Evolutionary conservation across 2,113 vertebrate species (phyloP).

Genomic region (Mus pahari): DNA sequence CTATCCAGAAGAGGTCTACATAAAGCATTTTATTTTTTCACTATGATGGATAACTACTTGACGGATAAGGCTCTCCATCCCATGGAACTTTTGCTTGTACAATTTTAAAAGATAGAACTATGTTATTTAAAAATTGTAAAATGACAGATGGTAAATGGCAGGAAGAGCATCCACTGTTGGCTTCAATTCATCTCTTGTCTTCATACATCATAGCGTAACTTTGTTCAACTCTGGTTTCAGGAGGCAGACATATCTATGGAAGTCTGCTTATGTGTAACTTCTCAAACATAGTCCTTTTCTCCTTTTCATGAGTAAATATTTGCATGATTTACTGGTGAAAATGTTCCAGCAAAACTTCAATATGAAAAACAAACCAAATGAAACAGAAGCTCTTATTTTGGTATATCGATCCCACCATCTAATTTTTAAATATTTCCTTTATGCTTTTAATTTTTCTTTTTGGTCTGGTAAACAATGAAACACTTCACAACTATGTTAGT

Average conservation of each 20-base stretch:
- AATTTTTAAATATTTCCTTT: neutral
- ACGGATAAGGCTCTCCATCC: accelerated
- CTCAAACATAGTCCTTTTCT: neutral
- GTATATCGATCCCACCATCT: neutral
- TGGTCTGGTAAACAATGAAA: neutral
- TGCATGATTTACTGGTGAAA: neutral
- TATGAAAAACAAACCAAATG: neutral
- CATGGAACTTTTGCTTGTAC: neutral
- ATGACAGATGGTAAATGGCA: neutral
- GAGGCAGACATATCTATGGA: neutral
- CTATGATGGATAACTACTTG: neutral
- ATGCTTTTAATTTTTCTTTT: neutral
- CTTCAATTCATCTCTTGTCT: neutral
- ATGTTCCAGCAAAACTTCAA: neutral
- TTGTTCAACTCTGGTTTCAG: neutral
- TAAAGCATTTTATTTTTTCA: neutral
- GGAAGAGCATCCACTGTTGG: neutral
- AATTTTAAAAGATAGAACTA: neutral
- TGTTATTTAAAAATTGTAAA: neutral
- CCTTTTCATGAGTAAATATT: neutral
- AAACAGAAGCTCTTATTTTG: neutral
- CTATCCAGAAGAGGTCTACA: neutral
- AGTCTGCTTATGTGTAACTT: neutral
- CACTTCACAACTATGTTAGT: neutral
- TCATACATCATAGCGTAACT: neutral